Evolutionary conservation across 2,797 vertebrate species (phyloP), one percentile per base, ranked within the genome.

Genomic region (Catamblyrhynchus diadema): DNA sequence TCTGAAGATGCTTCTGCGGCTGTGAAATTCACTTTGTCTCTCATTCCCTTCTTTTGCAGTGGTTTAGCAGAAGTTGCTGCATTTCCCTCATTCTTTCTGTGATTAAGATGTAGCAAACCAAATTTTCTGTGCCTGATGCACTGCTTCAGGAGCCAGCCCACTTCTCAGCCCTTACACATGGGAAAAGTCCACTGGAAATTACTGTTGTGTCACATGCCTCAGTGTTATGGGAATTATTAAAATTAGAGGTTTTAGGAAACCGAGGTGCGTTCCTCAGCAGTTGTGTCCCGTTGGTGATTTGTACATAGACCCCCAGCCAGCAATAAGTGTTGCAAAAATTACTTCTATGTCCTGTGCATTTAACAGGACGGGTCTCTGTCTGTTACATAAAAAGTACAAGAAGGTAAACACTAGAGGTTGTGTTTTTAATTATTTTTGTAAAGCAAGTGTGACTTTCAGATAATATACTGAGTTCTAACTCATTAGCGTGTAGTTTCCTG

Each of bases 91-190:
- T 47, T 42, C 21, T 45, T 62, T 33, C 62, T 74, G 21, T 33
- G 64, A 45, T 30, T 50, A 60, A 81, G 33, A 25, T 8, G 15
- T 19, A 12, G 35, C 33, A 69, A 56, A 48, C 1, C 14, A 2
- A 0, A 6, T 65, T 53, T 71, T 57, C 35, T 41, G 61, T 74
- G 61, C 25, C 16, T 23, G 53, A 12, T 24, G n/a, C 20, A 3
- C 33, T 28, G 20, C 62, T 41, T 44, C 33, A 6, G 51, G 21
- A 67, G 22, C 42, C 75, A 66, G 21, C 37, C 25, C 2, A 0
- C 27, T 77, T 21, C 28, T 16, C 42, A 28, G 1, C 17, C 48
- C 30, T 53, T 11, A 3, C 1, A 3, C 4, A 0, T 6, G 32
- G 21, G n/a, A 73, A 23, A 30, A 37, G n/a, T 28, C 33, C 50